Base-by-base conservation (phyloP, 2,113 vertebrate species). In the Lagopus muta region DNA sequence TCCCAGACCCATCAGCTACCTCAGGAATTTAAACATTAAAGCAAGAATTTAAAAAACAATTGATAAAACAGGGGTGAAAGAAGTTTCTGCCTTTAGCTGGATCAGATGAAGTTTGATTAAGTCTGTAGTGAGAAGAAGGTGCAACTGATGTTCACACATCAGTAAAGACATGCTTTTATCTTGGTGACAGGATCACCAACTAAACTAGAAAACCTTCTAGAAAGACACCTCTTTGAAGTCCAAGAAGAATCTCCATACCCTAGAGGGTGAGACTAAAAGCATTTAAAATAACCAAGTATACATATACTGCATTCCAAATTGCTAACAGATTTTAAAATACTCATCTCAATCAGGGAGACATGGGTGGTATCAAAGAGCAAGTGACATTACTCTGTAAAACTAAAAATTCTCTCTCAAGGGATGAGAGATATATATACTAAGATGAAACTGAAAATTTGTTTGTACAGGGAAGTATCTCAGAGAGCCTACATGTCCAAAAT, bases 281-380 rank as follows among this genome's bases (percentile, higher is more conserved):
- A 73, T 25, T 14, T 42, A 80, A 94, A 96, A 52, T 11, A 88
- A n/a, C n/a, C 43, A 32, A 69, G 6, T 30, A 87, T 13, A 71
- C 38, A 9, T 17, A 32, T 13, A 43, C 8, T 18, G 54, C 62
- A 13, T 48, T 65, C 13, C 25, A 82, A 60, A 6, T 28, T 40
- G 43, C 30, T 42, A 62, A n/a, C 2, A 60, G n/a, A 50, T 65
- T 80, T 88, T 70, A 30, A 67, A 81, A 81, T 8, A 66, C 5
- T 4, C 5, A 25, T 47, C 40, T 74, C 52, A 42, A 24, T 32
- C 34, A 47, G 80, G n/a, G 17, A 94, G 36, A 89, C 32, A 74
- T 15, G 2, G 9, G 34, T 54, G 20, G 8, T 54, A 87, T 87
- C 50, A 80, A 91, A 94, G n/a, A 62, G 15, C 54, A 77, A 90